A percentile compares a stretch with the other conserved stretches of the same genome.
Conservation (phyloP, 2,797 vertebrate genomes). For the Poeciliopsis turneri region DNA sequence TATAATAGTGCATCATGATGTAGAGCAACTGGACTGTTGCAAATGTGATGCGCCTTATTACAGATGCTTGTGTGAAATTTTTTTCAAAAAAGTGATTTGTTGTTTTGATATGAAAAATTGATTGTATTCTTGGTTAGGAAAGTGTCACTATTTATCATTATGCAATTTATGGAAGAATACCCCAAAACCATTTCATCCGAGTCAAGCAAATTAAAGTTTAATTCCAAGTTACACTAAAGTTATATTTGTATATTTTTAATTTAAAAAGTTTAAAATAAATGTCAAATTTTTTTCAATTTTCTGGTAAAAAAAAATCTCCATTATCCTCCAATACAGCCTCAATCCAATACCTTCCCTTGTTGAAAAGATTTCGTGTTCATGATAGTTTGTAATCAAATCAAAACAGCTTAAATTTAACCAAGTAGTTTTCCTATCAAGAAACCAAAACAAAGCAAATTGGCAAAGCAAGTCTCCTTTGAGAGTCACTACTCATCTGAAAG, state of each 20-base stretch:
- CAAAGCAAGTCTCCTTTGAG: neutral
- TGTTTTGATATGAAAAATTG: no score
- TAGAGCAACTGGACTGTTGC: neutral
- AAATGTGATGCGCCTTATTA: neutral
- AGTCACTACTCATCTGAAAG: neutral
- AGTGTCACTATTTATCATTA: no score
- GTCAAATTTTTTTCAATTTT: neutral
- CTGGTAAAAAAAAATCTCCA: neutral
- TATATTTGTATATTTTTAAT: neutral
- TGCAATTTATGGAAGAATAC: neutral
- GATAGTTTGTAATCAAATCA: neutral
- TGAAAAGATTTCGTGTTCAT: neutral
- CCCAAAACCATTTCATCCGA: neutral
- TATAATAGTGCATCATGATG: neutral
- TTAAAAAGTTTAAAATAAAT: neutral
- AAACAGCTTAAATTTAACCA: neutral
- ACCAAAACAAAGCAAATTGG: neutral
- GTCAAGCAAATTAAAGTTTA: neutral
- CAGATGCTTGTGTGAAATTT: neutral
- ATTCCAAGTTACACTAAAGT: neutral
- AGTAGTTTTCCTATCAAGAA: neutral
- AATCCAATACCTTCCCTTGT: neutral
- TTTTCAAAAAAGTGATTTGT: no score
- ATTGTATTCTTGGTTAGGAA: no score
- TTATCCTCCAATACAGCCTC: neutral